These are phyloP conservation scores for Sitobion miscanthi DNA, from an alignment of 1,140 invertebrate genomes.

Conservation along the genomic window DNA sequence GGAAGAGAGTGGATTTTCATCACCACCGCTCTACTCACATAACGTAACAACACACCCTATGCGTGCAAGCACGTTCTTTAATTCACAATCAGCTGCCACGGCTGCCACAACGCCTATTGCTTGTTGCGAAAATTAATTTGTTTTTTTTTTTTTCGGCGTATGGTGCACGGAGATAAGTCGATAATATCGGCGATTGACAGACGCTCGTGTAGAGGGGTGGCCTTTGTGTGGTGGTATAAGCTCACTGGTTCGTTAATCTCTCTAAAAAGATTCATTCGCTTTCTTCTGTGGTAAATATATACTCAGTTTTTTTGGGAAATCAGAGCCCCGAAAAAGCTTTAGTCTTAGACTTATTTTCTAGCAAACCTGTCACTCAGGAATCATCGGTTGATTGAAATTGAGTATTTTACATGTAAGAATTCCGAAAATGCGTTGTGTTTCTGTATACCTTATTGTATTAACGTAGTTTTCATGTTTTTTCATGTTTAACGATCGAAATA, in stretches of 20 bases:
- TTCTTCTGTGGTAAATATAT: neutral
- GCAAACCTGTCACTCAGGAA: neutral
- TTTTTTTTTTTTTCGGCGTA: conserved; percentile 35
- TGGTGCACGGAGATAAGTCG: conserved; percentile 47
- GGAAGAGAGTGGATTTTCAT: conserved; percentile 28
- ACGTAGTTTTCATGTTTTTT: neutral
- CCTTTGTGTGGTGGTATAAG: conserved; percentile 10
- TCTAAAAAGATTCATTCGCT: conserved; percentile 12
- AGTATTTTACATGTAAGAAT: neutral
- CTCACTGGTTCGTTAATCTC: conserved; percentile 30
- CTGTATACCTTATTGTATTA: neutral
- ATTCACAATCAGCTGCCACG: conserved; percentile 51
- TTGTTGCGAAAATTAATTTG: conserved; percentile 53
- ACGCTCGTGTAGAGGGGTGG: neutral
- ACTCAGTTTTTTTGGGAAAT: neutral
- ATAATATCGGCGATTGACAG: conserved; percentile 54
- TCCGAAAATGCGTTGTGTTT: neutral
- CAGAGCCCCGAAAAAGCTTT: neutral
- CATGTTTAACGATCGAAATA: neutral
- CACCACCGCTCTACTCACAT: neutral
- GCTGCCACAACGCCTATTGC: neutral
- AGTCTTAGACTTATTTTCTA: neutral
- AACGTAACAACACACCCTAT: conserved; percentile 9
- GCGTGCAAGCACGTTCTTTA: conserved; percentile 43
- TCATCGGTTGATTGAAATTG: neutral